A percentile compares a stretch with the other conserved stretches of the same genome.
Evolutionary conservation across 2,797 vertebrate genomes (phyloP).

Genomic region (Cossypha dichroa): DNA sequence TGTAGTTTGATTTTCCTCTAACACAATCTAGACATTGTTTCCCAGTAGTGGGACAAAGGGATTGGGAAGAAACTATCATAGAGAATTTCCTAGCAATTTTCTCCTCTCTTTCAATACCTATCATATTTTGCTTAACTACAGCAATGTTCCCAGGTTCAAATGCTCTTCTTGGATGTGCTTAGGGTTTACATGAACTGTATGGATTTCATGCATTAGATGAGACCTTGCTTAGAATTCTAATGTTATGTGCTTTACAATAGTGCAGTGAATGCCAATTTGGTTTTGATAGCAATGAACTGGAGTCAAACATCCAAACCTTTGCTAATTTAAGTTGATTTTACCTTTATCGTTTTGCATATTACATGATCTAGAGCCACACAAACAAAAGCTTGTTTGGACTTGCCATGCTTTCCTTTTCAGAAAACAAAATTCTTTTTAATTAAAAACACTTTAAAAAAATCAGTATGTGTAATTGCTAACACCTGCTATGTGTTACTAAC

Average conservation of each 20-base stretch:
- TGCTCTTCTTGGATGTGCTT: neutral
- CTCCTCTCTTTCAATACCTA: no score
- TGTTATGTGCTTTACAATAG: constrained; percentile 1
- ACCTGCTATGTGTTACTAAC: constrained; percentile 80
- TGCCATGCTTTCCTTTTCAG: constrained; percentile 69
- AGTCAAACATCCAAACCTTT: constrained; percentile 40
- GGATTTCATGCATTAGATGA: constrained; percentile 36
- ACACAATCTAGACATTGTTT: constrained; percentile 4
- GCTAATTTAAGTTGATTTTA: constrained; percentile 68
- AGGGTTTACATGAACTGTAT: constrained; percentile 6
- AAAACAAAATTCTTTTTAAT: constrained; percentile 82
- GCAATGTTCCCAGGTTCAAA: neutral
- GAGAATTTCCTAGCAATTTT: no score
- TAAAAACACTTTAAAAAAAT: constrained; percentile 79
- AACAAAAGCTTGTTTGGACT: constrained; percentile 73
- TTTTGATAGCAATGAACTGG: constrained; percentile 62
- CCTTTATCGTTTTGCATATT: constrained; percentile 53
- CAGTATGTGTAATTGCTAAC: constrained; percentile 81
- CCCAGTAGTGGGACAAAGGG: neutral
- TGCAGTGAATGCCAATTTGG: constrained; percentile 28
- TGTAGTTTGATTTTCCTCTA: constrained; percentile 19
- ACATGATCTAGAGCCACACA: constrained; percentile 53
- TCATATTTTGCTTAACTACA: neutral
- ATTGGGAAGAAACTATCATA: no score
- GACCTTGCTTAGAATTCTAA: constrained; percentile 35